Conservation (phyloP, 2,888 invertebrate genomes). For the Empis livida region DNA sequence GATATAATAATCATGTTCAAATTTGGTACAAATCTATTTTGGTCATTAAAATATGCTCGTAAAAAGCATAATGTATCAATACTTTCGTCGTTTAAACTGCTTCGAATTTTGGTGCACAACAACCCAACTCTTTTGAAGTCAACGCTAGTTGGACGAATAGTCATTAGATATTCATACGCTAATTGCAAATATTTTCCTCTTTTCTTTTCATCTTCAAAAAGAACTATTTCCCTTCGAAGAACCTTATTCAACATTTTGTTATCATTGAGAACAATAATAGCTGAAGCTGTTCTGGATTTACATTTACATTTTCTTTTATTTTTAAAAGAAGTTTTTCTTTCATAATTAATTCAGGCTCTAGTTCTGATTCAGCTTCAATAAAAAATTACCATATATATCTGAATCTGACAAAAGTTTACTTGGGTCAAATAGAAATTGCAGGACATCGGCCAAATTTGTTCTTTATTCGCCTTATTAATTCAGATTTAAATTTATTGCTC, state of each 20-base stretch:
- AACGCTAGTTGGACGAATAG: neutral
- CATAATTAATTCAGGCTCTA: neutral
- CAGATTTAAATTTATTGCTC: neutral
- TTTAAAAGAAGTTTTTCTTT: neutral
- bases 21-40: too few relatives aligned
- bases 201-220: neutral
- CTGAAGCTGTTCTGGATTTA: neutral
- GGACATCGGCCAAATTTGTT: neutral
- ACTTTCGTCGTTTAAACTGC: neutral
- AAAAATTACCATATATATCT: neutral
- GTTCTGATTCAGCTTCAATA: neutral
- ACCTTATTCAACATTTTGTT: neutral
- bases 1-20: too few relatives aligned
- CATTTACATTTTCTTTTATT: neutral
- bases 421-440: neutral
- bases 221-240: neutral
- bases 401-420: neutral
- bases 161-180: neutral
- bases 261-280: neutral
- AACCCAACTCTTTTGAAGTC: neutral
- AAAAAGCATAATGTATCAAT: neutral
- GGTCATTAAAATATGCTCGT: neutral
- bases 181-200: neutral
- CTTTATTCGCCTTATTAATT: too few relatives aligned
- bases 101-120: neutral